Evolutionary conservation across 2,888 invertebrate species (phyloP), one percentile per base, ranked within the genome.

Genomic region (Chrysopilus asiliformis): DNA sequence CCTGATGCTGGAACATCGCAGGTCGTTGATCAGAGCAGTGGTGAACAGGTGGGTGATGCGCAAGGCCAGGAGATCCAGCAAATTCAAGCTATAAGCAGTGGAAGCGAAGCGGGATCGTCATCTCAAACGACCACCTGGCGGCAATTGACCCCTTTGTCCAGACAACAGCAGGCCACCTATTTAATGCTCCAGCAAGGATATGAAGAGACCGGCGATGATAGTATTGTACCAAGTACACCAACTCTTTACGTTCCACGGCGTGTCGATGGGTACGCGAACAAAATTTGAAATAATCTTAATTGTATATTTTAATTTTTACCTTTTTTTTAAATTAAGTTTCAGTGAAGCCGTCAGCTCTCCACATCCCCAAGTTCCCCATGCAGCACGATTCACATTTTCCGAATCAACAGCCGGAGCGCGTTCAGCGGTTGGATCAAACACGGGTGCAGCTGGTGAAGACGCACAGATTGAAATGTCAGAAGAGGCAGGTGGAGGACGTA

Each of bases 271-370:
- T 49, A 43, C 19, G 7, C 26, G n/a, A n/a, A n/a, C n/a, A n/a
- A n/a, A n/a, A 22, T 22, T 22, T 22, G 10, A 22, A 22, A 8
- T 8, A 22, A 22, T 22, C 10, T 22, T 10, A 22, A 22, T 22
- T 22, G 6, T 22, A 8, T n/a, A n/a, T n/a, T n/a, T n/a, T n/a
- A n/a, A n/a, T n/a, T n/a, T n/a, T n/a, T n/a, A n/a, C n/a, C n/a
- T n/a, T n/a, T n/a, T n/a, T n/a, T n/a, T n/a, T n/a, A n/a, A n/a
- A n/a, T n/a, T n/a, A 44, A 70, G 70, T 36, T 87, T 87, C 64
- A 85, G 87, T 25, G 87, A 90, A 57, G 89, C 89, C 29, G 84
- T 91, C 24, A 89, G 89, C 57, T 91, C 91, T 0, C 91, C 91
- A 4, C 82, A 81, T 64, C 79, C 83, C 26, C 77, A 80, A 56